These are phyloP conservation scores for Homalodisca vitripennis DNA, from an alignment of 1,140 invertebrate genomes.

Conservation along the genomic window DNA sequence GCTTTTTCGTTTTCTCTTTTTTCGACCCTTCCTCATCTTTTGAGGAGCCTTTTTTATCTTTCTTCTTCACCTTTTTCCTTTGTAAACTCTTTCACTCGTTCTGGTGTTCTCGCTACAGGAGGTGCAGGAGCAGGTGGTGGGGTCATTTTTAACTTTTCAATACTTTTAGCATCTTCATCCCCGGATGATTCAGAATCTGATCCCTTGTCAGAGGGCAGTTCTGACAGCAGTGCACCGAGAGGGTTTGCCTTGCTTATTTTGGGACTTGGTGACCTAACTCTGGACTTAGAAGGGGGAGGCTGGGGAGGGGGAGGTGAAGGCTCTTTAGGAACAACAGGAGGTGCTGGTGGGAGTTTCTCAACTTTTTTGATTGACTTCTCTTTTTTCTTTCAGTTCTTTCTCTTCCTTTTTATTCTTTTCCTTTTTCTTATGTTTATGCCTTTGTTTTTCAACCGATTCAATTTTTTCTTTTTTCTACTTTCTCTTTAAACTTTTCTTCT, in stretches of 20 bases:
- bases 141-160: constrained; percentile 16
- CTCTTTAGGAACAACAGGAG: background rate
- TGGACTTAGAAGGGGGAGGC: background rate
- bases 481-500: constrained; percentile 46
- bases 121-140: constrained; percentile 25
- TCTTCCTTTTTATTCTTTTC: constrained; percentile 47
- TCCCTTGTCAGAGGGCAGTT: constrained; percentile 31
- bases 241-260: constrained; percentile 29
- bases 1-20: constrained; percentile 42
- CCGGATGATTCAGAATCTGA: constrained; percentile 35
- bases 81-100: constrained; percentile 29
- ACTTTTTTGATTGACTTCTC: constrained; percentile 48
- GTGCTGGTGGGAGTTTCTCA: constrained; percentile 41
- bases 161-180: constrained; percentile 31
- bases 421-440: constrained; percentile 57
- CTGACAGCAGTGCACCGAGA: background rate
- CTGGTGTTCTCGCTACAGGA: constrained; percentile 10
- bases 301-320: background rate
- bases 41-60: constrained; percentile 35
- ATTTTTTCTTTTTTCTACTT: constrained; percentile 51
- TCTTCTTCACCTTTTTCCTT: constrained; percentile 40
- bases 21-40: constrained; percentile 37
- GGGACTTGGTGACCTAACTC: background rate
- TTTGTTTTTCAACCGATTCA: constrained; percentile 48
- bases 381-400: constrained; percentile 36